Evolutionary conservation across 2,888 invertebrate species (phyloP).

Genomic region (Adelognathus sp.): DNA sequence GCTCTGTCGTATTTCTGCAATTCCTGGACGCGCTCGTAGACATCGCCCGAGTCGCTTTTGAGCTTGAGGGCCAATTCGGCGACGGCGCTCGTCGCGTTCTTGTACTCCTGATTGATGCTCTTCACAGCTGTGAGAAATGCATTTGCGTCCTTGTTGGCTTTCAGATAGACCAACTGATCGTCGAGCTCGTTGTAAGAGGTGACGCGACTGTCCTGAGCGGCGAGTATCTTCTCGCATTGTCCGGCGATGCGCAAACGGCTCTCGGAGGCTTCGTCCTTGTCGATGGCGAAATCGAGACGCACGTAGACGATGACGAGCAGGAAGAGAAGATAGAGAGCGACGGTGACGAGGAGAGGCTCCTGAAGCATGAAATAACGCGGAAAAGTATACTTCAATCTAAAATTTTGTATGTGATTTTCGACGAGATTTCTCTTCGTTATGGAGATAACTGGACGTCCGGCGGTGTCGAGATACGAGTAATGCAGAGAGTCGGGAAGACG

Average conservation of each 20-base stretch:
- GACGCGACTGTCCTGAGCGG: constrained; percentile 84
- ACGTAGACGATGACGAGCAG: constrained; percentile 96
- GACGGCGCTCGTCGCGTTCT: constrained; percentile 83
- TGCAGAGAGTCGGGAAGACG: constrained; percentile 89
- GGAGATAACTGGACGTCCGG: constrained; percentile 94
- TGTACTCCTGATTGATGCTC: constrained; percentile 84
- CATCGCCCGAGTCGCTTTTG: constrained; percentile 84
- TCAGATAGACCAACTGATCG: constrained; percentile 84
- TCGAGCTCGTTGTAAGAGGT: constrained; percentile 84
- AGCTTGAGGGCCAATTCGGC: constrained; percentile 83
- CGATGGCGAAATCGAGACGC: constrained; percentile 97
- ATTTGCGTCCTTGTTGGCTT: constrained; percentile 84
- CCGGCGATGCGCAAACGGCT: constrained; percentile 80
- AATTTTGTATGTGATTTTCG: constrained; percentile 97
- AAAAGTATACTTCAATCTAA: constrained; percentile 95
- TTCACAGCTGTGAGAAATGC: constrained; percentile 82
- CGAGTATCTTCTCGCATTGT: constrained; percentile 83
- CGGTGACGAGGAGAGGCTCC: constrained; percentile 95
- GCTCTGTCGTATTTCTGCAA: constrained; percentile 84
- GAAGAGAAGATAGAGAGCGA: constrained; percentile 95
- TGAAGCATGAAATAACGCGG: constrained; percentile 92
- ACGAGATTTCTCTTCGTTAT: constrained; percentile 93
- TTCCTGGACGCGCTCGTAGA: constrained; percentile 84
- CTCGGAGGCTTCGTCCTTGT: constrained; percentile 85
- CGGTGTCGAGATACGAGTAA: constrained; percentile 97